Evolutionary conservation across 2,888 invertebrate genomes (phyloP).

Genomic region (Blastobasis lacticolella): DNA sequence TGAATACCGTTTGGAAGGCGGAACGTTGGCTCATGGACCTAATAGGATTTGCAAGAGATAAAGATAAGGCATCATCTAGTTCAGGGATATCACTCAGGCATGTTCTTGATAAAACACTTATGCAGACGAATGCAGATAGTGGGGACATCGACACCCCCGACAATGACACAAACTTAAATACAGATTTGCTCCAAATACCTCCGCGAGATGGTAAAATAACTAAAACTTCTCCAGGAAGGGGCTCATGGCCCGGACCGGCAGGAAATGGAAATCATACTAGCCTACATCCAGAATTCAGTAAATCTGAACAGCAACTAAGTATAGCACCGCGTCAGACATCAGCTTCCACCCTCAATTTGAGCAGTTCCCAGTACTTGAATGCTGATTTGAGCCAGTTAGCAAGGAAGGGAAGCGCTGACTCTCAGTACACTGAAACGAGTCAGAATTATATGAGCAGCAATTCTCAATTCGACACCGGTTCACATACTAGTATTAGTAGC

Average conservation of each 20-base stretch:
- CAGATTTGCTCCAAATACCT: constrained; percentile 77
- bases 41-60: constrained; percentile 93
- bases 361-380: constrained; percentile 71
- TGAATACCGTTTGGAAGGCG: constrained; percentile 94
- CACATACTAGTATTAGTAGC: constrained; percentile 54
- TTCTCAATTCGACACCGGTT: constrained; percentile 59
- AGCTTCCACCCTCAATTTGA: constrained; percentile 64
- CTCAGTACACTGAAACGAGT: constrained; percentile 72
- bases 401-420: constrained; percentile 76
- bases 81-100: constrained; percentile 67
- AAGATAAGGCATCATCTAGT: constrained; percentile 55
- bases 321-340: constrained; percentile 68
- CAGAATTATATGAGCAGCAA: constrained; percentile 54
- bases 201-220: constrained; percentile 82
- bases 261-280: constrained; percentile 68
- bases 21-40: constrained; percentile 98
- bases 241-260: constrained; percentile 90
- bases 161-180: constrained; percentile 53
- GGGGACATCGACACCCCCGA: constrained; percentile 58
- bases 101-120: constrained; percentile 49
- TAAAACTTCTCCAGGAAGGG: constrained; percentile 84
- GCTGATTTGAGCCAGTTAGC: constrained; percentile 56
- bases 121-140: constrained; percentile 37
- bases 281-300: constrained; percentile 83
- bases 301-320: constrained; percentile 85